These are phyloP conservation scores for Mastacembelus armatus DNA, from an alignment of 2,797 vertebrate species.

Conservation along the genomic window DNA sequence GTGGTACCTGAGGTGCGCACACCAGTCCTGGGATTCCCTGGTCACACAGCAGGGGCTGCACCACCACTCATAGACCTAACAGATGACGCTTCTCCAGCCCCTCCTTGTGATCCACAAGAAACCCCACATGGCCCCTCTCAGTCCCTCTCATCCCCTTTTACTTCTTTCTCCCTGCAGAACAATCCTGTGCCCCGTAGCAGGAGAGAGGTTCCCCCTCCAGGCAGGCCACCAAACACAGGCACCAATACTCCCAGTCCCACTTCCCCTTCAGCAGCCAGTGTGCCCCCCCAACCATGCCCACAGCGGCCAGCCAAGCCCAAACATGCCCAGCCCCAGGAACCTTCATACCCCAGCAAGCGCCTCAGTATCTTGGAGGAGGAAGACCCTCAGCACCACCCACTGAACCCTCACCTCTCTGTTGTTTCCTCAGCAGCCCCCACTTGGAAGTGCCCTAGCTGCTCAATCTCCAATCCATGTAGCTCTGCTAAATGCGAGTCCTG, in stretches of 20 bases:
- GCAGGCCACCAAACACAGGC: conserved; percentile 81
- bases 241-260: conserved; percentile 76
- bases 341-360: conserved; percentile 87
- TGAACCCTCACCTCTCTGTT: conserved; percentile 57
- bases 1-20: conserved; percentile 95
- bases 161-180: conserved; percentile 92
- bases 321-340: conserved; percentile 84
- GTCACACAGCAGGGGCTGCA: conserved; percentile 74
- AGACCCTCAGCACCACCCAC: conserved; percentile 75
- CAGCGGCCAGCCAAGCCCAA: conserved; percentile 80
- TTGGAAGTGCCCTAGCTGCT: conserved; percentile 90
- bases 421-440: conserved; percentile 62
- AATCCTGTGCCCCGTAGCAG: conserved; percentile 96
- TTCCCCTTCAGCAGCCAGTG: conserved; percentile 74
- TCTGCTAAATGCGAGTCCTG: conserved; percentile 84
- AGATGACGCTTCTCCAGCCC: conserved; percentile 79
- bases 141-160: conserved; percentile 80
- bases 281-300: conserved; percentile 77
- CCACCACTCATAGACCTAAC: conserved; percentile 83
- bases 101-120: conserved; percentile 76
- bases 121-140: conserved; percentile 67
- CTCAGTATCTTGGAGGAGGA: conserved; percentile 93
- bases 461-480: conserved; percentile 75
- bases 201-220: conserved; percentile 91
- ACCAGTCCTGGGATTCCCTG: conserved; percentile 84